Evolutionary conservation across 2,888 invertebrate species (phyloP).

Genomic region (Ceramica pisi): DNA sequence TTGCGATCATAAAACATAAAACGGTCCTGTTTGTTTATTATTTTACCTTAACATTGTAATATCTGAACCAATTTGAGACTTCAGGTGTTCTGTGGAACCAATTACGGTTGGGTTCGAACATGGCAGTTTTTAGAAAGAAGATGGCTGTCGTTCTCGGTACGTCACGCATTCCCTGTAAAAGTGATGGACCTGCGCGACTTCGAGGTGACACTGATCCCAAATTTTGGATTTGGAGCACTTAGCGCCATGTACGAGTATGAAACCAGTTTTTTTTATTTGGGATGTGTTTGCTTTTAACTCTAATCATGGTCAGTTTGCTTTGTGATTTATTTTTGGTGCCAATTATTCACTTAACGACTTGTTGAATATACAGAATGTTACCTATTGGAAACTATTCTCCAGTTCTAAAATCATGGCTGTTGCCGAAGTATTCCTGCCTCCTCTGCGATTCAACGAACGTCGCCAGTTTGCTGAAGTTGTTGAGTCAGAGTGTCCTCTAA

Average conservation of each 20-base stretch:
- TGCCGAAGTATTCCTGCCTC: slow-evolving; percentile 77
- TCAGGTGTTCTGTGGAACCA: slow-evolving; percentile 79
- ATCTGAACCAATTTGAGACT: neutral
- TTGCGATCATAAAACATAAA: no score
- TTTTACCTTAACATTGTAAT: neutral
- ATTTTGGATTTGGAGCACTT: slow-evolving; percentile 71
- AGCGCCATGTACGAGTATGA: slow-evolving; percentile 73
- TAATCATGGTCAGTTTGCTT: neutral
- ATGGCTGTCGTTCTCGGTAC: slow-evolving; percentile 83
- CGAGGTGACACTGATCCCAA: slow-evolving; percentile 72
- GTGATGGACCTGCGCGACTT: slow-evolving; percentile 75
- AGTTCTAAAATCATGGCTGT: slow-evolving; percentile 81
- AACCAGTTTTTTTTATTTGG: neutral
- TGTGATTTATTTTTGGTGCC: neutral
- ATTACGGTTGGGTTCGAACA: slow-evolving; percentile 82
- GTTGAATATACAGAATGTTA: neutral
- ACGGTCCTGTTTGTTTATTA: neutral
- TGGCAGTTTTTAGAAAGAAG: slow-evolving; percentile 83
- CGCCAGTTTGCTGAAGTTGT: slow-evolving; percentile 81
- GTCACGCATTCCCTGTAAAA: slow-evolving; percentile 80
- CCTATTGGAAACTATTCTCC: slow-evolving; percentile 7
- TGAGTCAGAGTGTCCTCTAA: slow-evolving; percentile 58
- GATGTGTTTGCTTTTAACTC: no score
- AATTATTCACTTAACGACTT: neutral
- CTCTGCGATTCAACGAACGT: slow-evolving; percentile 76